Evolutionary conservation across 2,113 vertebrate species (phyloP).

Genomic region (Nycticorax nycticorax): DNA sequence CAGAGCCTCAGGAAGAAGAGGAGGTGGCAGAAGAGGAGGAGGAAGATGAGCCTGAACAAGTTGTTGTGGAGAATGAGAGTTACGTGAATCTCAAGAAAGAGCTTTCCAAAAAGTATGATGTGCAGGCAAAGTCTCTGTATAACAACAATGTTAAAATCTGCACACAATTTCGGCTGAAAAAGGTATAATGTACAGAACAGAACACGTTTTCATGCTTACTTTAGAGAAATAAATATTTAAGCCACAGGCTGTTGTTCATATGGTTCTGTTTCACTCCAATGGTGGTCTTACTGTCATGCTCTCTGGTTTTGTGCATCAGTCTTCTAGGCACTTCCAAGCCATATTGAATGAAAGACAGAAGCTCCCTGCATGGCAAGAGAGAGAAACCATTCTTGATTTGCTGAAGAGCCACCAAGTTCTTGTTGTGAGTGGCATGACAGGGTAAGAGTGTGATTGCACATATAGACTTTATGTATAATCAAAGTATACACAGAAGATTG

Average conservation of each 20-base stretch:
- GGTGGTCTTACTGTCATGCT: background rate
- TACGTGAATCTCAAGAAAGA: slow-evolving; percentile 89
- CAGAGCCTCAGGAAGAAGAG: slow-evolving; percentile 64
- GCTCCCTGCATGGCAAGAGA: slow-evolving; percentile 92
- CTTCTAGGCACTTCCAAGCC: slow-evolving; percentile 84
- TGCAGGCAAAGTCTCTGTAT: slow-evolving; percentile 73
- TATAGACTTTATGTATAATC: background rate
- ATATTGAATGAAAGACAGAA: slow-evolving; percentile 90
- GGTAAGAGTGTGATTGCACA: slow-evolving; percentile 75
- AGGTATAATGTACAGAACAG: slow-evolving; percentile 69
- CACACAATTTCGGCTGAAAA: slow-evolving; percentile 82
- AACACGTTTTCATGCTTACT: background rate
- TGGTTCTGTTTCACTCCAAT: background rate
- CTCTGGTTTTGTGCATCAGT: slow-evolving; percentile 68
- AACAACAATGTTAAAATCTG: slow-evolving; percentile 88
- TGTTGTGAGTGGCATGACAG: slow-evolving; percentile 97
- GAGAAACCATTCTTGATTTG: slow-evolving; percentile 81
- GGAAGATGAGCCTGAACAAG: slow-evolving; percentile 68
- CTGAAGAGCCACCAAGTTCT: slow-evolving; percentile 86
- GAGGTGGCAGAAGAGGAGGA: slow-evolving; percentile 59
- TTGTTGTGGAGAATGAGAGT: slow-evolving; percentile 86
- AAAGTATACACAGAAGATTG: background rate
- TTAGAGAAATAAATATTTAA: background rate
- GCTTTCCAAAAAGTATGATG: slow-evolving; percentile 78
- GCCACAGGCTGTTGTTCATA: background rate